Conservation (phyloP, 2,797 vertebrate species). For the Pseudomugil tenellus region DNA sequence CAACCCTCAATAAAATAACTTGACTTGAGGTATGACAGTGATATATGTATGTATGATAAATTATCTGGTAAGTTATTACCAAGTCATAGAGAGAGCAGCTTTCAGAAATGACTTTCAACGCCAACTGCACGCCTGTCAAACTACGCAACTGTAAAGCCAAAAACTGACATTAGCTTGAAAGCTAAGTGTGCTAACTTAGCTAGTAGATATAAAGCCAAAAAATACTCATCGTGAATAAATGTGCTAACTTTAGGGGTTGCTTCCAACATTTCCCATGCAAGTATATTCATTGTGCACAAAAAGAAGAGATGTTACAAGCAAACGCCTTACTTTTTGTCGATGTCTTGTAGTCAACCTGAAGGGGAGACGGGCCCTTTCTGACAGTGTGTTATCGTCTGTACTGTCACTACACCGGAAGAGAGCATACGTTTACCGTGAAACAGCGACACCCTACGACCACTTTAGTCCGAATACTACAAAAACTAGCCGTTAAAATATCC, state of each 20-base stretch:
- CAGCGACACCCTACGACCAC: conserved; percentile 8
- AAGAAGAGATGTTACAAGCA: accelerated
- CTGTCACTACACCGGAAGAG: conserved; percentile 41
- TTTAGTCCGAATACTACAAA: not conserved
- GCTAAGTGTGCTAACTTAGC: conserved; percentile 64
- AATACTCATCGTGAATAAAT: not conserved
- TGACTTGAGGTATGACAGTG: accelerated
- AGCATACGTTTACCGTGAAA: conserved; percentile 9
- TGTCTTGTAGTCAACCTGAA: conserved; percentile 42
- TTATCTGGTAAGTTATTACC: not conserved
- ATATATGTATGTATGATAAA: not conserved
- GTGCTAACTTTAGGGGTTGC: accelerated
- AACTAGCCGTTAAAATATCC: too few relatives aligned
- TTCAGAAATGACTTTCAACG: conserved; percentile 8
- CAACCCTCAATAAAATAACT: not conserved
- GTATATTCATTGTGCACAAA: accelerated
- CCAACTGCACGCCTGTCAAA: conserved; percentile 14
- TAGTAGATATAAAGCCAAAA: not conserved
- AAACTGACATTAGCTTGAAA: conserved; percentile 53
- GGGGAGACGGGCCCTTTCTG: conserved; percentile 46
- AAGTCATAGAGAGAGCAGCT: not conserved
- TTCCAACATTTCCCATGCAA: too few relatives aligned
- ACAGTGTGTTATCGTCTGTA: conserved; percentile 52
- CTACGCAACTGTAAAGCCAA: not conserved
- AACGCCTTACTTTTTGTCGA: conserved; percentile 63